Percentiles rank a stretch among this genome's conserved stretches.
Evolutionary conservation across 2,888 invertebrate genomes (phyloP).

Genomic region (Subacronicta megacephala): DNA sequence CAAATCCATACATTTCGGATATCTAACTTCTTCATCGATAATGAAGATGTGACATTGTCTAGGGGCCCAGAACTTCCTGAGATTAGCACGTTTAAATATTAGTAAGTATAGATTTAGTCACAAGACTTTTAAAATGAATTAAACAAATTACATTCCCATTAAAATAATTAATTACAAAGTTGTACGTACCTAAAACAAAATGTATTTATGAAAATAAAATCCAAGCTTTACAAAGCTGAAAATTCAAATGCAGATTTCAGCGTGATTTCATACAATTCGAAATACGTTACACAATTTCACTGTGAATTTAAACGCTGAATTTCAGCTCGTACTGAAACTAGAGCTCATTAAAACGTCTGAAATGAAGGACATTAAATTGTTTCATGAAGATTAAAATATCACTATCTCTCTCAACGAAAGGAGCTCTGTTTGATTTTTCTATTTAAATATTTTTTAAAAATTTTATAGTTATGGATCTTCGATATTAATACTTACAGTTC

Average conservation of each 20-base stretch:
- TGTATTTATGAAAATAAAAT: background rate
- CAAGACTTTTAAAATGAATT: conserved; percentile 7
- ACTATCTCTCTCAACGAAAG: background rate
- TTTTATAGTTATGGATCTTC: too few species aligned
- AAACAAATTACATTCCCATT: too few species aligned
- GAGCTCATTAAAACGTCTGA: conserved; percentile 14
- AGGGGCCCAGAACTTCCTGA: too few species aligned
- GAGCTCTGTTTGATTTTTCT: background rate
- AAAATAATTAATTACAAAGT: too few species aligned
- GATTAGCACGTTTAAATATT: too few species aligned
- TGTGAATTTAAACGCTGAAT: conserved; percentile 20
- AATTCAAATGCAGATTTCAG: conserved; percentile 19
- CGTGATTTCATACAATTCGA: conserved; percentile 16
- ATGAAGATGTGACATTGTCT: too few species aligned
- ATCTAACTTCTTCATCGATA: too few species aligned
- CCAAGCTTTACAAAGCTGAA: background rate
- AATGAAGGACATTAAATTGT: background rate
- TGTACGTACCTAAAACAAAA: too few species aligned
- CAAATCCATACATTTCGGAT: too few species aligned
- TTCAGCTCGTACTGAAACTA: conserved; percentile 17
- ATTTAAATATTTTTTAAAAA: too few species aligned
- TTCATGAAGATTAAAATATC: background rate
- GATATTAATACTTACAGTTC: too few species aligned
- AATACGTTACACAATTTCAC: conserved; percentile 27
- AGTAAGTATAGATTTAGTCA: too few species aligned